These are phyloP conservation scores for Enteromius anoplus DNA, from an alignment of 2,797 vertebrate genomes.

Conservation along the genomic window DNA sequence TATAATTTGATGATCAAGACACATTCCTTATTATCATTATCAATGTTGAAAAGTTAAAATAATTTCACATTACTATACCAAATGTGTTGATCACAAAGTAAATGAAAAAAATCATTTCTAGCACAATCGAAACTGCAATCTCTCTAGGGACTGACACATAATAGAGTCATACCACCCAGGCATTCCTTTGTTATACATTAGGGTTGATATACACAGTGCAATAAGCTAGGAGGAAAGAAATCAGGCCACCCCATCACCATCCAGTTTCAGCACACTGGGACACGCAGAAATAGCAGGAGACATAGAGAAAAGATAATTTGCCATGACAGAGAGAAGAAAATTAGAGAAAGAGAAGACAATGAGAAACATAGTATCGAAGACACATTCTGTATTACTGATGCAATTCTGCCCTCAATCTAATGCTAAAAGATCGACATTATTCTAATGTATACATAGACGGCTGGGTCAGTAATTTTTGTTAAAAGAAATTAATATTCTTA, in stretches of 20 bases:
- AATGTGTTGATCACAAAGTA: not conserved
- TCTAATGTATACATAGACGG: not conserved
- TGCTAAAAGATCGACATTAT: not conserved
- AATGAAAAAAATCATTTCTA: not conserved
- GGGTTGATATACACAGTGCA: constrained; percentile 59
- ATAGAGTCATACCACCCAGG: not conserved
- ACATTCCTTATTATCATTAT: not conserved
- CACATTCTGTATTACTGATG: not conserved
- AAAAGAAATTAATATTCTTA: not conserved
- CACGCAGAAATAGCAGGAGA: constrained; percentile 46
- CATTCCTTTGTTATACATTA: constrained; percentile 62
- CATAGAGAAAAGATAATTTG: not conserved
- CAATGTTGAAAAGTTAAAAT: not conserved
- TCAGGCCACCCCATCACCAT: constrained; percentile 57
- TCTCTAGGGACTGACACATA: not conserved
- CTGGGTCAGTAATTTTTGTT: not conserved
- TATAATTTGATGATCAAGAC: not conserved
- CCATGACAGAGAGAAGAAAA: not conserved
- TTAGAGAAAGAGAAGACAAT: not conserved
- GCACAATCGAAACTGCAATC: too few species aligned
- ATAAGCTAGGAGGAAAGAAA: constrained; percentile 52
- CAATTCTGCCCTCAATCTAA: not conserved
- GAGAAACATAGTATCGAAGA: not conserved
- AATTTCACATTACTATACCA: not conserved
- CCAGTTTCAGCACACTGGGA: constrained; percentile 55